These are phyloP conservation scores for Pteropus alecto DNA, from an alignment of 2,113 vertebrate genomes.

Conservation along the genomic window DNA sequence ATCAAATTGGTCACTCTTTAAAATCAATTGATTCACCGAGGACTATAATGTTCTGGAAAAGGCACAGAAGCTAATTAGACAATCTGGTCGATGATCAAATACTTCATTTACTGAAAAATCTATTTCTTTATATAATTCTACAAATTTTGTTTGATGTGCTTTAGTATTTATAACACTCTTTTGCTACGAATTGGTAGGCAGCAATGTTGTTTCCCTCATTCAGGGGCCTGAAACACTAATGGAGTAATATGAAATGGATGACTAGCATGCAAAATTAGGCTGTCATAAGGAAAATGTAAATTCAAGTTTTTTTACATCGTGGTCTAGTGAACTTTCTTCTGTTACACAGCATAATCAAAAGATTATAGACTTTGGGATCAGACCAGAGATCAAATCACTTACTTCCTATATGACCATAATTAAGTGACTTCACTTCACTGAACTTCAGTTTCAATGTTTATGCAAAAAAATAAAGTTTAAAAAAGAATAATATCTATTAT, in stretches of 20 bases:
- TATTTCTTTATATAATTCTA: not conserved
- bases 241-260: not conserved
- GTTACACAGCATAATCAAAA: not conserved
- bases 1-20: not conserved
- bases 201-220: not conserved
- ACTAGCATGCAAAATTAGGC: not conserved
- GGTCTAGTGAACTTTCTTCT: not conserved
- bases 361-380: not conserved
- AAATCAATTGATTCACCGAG: not conserved
- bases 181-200: not conserved
- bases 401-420: not conserved
- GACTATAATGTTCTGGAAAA: not conserved
- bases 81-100: not conserved
- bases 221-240: not conserved
- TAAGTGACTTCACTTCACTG: not conserved
- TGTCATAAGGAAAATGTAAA: not conserved
- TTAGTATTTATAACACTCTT: not conserved
- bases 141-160: not conserved
- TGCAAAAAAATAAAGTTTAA: not conserved
- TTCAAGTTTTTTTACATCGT: not conserved
- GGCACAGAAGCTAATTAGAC: not conserved
- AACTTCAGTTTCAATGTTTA: not conserved
- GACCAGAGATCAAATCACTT: not conserved
- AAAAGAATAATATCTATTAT: not conserved
- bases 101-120: slow-evolving; percentile 28